Base-by-base conservation (phyloP, 2,797 vertebrate species). In the Sandelia bainsii region DNA sequence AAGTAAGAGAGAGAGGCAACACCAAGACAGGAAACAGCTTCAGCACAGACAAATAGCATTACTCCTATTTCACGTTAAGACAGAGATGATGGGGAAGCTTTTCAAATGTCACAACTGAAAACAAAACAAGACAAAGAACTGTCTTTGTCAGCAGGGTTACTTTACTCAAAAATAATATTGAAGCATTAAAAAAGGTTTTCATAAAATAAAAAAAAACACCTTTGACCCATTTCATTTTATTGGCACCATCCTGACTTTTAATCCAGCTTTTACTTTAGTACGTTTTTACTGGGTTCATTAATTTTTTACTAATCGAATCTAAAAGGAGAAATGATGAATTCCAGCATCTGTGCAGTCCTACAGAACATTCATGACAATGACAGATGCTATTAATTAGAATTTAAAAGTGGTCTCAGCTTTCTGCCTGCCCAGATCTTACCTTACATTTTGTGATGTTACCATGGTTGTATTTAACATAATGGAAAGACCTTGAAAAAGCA, bases 261-360 rank as follows among this genome's bases (percentile, higher is more conserved):
- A 62, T 65, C 54, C 25, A 48, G 50, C 42, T 70, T 27, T 49
- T 73, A 37, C 44, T 65, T 56, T 70, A 56, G 71, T 59, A 60
- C 5, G 10, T 63, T 56, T 75, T 40, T 51, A 20, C 49, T 72
- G 46, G 17, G 42, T 17, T 72, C 69, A 82, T 86, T 82, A 86
- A 87, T 81, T 16, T 78, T 80, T 78, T 39, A 85, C n/a, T 54
- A 48, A 53, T 67, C 23, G 52, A 19, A 37, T 78, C 77, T 75
- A 67, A 72, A 81, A 83, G 54, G 63, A 50, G 20, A 75, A 69
- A 58, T 72, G 44, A 77, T 72, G 50, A 78, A 32, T 46, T 63
- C 61, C 58, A 68, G 29, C 75, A 42, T 69, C 22, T 3, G 34
- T 13, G 5, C 40, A 29, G 54, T 71, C 67, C 54, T 70, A 10